Conservation (phyloP, 2,888 invertebrate genomes). For the Coelogynopora nodosa region DNA sequence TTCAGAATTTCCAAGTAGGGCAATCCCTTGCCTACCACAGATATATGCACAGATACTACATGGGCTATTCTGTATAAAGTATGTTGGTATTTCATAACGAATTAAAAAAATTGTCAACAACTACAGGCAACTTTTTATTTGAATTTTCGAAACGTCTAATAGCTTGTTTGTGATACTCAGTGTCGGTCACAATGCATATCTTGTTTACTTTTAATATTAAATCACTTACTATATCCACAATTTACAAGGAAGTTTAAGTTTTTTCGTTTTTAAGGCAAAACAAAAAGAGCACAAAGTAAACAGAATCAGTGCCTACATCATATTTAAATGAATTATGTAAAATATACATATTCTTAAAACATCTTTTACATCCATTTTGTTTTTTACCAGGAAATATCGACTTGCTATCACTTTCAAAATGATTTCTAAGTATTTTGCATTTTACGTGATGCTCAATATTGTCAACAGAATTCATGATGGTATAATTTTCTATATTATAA, state of each 20-base stretch:
- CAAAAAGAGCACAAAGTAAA: neutral
- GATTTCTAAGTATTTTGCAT: too few relatives aligned
- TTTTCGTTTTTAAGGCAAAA: neutral
- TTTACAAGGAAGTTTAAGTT: neutral
- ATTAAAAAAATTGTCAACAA: neutral
- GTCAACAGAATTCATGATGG: too few relatives aligned
- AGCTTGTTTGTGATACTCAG: neutral
- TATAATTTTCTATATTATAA: too few relatives aligned
- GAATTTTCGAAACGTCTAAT: neutral
- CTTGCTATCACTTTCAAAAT: neutral
- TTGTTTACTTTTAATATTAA: neutral
- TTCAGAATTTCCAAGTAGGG: neutral
- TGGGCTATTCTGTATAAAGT: neutral
- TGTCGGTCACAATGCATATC: neutral
- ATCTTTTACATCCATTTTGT: neutral
- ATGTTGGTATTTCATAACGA: neutral
- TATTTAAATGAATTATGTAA: neutral
- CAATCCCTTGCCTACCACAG: neutral
- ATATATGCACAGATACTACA: neutral
- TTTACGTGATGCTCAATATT: too few relatives aligned
- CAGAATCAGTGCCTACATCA: neutral
- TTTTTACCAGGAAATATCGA: neutral
- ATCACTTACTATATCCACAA: neutral
- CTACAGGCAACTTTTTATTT: neutral
- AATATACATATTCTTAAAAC: neutral